Percentiles rank a stretch among this genome's conserved stretches.
Conservation (phyloP, 2,797 vertebrate species). For the Benthosema pterotum region DNA sequence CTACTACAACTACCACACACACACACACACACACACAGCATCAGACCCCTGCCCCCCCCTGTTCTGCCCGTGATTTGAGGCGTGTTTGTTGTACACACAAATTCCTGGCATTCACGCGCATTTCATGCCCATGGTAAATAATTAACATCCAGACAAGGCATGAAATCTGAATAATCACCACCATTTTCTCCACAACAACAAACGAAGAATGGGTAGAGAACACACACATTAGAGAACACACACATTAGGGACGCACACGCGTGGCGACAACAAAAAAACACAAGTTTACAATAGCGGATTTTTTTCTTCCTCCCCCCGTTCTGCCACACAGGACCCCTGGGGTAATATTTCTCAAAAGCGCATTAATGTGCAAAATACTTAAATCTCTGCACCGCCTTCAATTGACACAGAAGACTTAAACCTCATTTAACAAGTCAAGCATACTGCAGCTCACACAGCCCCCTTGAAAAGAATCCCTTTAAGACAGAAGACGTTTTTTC, state of each 20-base stretch:
- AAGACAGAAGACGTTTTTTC: slow-evolving; percentile 66
- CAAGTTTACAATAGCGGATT: slow-evolving; percentile 71
- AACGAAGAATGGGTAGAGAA: slow-evolving; percentile 61
- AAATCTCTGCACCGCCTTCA: slow-evolving; percentile 82
- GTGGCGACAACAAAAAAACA: slow-evolving; percentile 36
- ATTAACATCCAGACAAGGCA: slow-evolving; percentile 83
- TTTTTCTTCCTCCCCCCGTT: slow-evolving; percentile 40
- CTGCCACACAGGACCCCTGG: slow-evolving; percentile 75
- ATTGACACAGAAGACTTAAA: slow-evolving; percentile 84
- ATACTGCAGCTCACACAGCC: slow-evolving; percentile 66
- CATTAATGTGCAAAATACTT: slow-evolving; percentile 87
- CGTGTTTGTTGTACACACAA: slow-evolving; percentile 84
- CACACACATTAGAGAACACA: slow-evolving; percentile 45
- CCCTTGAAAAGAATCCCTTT: slow-evolving; percentile 68
- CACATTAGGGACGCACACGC: slow-evolving; percentile 9
- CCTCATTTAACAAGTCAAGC: slow-evolving; percentile 82
- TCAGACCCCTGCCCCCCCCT: slow-evolving; percentile 40
- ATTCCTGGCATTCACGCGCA: slow-evolving; percentile 80
- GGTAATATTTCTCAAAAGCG: slow-evolving; percentile 83
- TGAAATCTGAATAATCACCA: slow-evolving; percentile 84
- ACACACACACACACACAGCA: slow-evolving; percentile 12
- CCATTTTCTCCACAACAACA: slow-evolving; percentile 69
- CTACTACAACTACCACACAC: neutral
- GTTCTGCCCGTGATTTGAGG: slow-evolving; percentile 72
- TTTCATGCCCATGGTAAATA: slow-evolving; percentile 84